Evolutionary conservation across 2,797 vertebrate species (phyloP).

Genomic region (Eptatretus atami): DNA sequence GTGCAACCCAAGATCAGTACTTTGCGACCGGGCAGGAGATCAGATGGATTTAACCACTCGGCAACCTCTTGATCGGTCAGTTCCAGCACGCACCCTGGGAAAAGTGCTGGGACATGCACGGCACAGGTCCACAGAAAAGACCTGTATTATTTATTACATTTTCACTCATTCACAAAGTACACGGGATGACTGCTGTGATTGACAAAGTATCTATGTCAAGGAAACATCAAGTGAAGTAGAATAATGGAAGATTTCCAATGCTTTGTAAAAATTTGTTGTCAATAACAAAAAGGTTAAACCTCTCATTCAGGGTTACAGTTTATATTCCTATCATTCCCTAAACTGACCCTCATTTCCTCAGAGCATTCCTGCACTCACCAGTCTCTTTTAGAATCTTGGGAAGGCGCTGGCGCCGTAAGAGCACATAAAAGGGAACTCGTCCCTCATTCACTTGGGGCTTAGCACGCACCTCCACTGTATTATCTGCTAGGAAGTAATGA

Average conservation of each 20-base stretch:
- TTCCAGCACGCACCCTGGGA: constrained; percentile 55
- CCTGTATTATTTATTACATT: no score
- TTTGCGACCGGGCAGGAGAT: constrained; percentile 39
- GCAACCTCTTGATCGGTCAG: constrained; percentile 36
- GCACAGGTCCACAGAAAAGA: background rate
- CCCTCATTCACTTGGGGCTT: constrained; percentile 34
- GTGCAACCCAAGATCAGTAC: constrained; percentile 28
- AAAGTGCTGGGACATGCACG: constrained; percentile 18
- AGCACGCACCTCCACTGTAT: constrained; percentile 49
- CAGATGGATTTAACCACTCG: constrained; percentile 43
- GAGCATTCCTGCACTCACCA: no score
- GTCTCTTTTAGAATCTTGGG: constrained; percentile 19
- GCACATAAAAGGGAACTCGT: constrained; percentile 31
- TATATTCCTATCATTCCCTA: no score
- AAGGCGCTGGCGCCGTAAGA: constrained; percentile 35
- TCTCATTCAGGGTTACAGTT: no score
- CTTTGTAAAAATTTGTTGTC: no score
- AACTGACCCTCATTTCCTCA: no score
- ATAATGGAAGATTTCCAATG: no score
- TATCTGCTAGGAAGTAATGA: constrained; percentile 50
- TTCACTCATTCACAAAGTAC: no score
- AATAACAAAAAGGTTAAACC: no score
- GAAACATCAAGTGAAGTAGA: no score
- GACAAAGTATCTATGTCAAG: no score
- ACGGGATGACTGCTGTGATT: no score